Evolutionary conservation across 2,888 invertebrate species (phyloP).

Genomic region (Andrena hattorfiana): DNA sequence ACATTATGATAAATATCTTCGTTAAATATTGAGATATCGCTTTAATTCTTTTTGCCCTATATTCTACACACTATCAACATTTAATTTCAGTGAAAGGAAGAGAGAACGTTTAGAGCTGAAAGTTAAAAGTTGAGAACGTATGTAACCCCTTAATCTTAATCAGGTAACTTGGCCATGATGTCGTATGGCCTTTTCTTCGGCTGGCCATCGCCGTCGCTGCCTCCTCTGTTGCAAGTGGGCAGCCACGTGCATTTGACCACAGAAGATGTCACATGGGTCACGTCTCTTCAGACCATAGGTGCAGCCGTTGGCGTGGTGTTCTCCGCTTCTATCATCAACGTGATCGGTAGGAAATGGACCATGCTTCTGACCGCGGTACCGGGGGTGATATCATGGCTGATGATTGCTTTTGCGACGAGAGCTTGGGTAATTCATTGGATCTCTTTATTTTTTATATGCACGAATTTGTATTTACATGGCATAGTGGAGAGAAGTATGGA

Average conservation of each 20-base stretch:
- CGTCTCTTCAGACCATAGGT: constrained; percentile 52
- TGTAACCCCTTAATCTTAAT: not conserved
- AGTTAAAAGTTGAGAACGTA: too few relatives aligned
- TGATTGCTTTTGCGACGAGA: constrained; percentile 61
- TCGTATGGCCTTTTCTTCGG: constrained; percentile 56
- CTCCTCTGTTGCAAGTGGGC: constrained; percentile 24
- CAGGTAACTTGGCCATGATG: constrained; percentile 60
- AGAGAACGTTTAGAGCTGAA: too few relatives aligned
- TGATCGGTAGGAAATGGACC: constrained; percentile 62
- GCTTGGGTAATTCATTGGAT: constrained; percentile 50
- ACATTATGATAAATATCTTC: too few relatives aligned
- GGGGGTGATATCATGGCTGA: constrained; percentile 54
- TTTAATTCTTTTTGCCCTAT: too few relatives aligned
- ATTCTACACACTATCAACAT: too few relatives aligned
- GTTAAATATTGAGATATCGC: too few relatives aligned
- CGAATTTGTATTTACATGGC: too few relatives aligned
- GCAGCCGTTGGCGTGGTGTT: constrained; percentile 27
- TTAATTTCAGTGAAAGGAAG: too few relatives aligned
- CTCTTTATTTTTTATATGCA: not conserved
- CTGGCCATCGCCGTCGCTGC: constrained; percentile 69
- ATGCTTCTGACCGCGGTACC: constrained; percentile 55
- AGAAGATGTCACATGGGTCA: constrained; percentile 58
- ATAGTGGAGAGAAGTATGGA: too few relatives aligned
- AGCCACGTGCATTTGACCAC: constrained; percentile 48
- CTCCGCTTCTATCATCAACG: constrained; percentile 47